Evolutionary conservation across 1,140 invertebrate genomes (phyloP).

Genomic region (Brachystomella parvula): DNA sequence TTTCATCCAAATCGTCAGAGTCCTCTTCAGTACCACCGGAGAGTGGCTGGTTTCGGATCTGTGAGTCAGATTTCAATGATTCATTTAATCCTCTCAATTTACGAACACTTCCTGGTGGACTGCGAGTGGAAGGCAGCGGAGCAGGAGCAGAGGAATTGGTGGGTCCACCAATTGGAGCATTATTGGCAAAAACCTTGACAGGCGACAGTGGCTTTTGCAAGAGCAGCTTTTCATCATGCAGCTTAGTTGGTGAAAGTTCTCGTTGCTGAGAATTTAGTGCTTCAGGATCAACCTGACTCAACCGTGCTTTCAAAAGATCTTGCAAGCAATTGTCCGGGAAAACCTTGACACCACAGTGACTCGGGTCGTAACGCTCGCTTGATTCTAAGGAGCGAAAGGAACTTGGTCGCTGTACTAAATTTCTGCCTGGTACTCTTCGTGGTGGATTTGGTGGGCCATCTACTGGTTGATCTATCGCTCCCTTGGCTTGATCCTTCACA

Average conservation of each 20-base stretch:
- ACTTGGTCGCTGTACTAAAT: too few species aligned
- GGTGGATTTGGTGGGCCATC: neutral
- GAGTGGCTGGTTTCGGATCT: neutral
- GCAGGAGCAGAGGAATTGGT: neutral
- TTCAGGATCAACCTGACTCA: constrained; percentile 4
- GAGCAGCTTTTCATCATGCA: too few species aligned
- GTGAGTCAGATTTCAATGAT: neutral
- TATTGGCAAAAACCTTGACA: neutral
- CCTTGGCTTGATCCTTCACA: too few species aligned
- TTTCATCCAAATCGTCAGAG: constrained; percentile 37
- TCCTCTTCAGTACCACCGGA: constrained; percentile 11
- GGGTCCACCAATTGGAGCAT: neutral
- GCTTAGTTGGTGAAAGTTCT: neutral
- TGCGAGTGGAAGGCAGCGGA: neutral
- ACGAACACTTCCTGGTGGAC: constrained; percentile 13
- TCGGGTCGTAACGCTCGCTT: too few species aligned
- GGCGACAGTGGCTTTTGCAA: too few species aligned
- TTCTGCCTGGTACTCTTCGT: too few species aligned
- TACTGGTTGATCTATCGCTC: too few species aligned
- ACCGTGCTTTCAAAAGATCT: constrained; percentile 19
- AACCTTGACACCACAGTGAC: constrained; percentile 35
- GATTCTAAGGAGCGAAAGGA: too few species aligned
- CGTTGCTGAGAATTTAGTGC: neutral
- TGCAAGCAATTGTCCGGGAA: constrained; percentile 33
- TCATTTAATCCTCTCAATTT: constrained; percentile 14